phyloP scores from a whole-genome alignment of 2,113 vertebrate species.

The Oophaga pumilio region DNA sequence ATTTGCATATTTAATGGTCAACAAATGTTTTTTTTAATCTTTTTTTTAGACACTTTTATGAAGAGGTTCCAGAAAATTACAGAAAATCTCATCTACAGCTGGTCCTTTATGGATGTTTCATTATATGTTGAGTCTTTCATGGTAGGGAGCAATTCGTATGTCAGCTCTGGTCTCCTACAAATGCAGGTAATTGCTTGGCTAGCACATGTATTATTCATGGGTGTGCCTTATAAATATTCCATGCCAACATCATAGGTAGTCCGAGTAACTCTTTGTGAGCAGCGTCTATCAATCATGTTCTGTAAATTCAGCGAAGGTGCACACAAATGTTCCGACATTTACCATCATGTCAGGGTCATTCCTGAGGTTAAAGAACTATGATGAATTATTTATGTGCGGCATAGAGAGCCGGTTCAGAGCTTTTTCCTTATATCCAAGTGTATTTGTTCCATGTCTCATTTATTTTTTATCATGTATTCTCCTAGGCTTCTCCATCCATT shows the following conservation, averaged over 20 bases:
- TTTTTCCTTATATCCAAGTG: neutral
- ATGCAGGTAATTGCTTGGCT: neutral
- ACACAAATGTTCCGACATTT: conserved; percentile 39
- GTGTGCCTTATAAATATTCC: conserved; percentile 18
- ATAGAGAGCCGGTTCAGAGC: neutral
- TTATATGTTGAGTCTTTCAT: neutral
- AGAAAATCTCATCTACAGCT: too few species aligned
- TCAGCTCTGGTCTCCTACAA: neutral
- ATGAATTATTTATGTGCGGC: conserved; percentile 16
- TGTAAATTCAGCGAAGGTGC: conserved; percentile 2
- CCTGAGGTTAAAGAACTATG: conserved; percentile 7
- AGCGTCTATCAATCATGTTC: neutral
- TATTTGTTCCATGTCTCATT: neutral
- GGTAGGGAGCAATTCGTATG: neutral
- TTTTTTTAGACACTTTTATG: too few species aligned
- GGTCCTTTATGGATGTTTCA: too few species aligned
- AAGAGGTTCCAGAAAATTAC: too few species aligned
- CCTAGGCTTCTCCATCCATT: neutral
- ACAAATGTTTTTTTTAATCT: too few species aligned
- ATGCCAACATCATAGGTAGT: neutral
- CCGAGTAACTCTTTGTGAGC: neutral
- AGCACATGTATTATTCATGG: neutral
- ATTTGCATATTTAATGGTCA: too few species aligned
- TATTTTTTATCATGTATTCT: neutral
- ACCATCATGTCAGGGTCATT: conserved; percentile 13